Conservation (phyloP, 2,888 invertebrate species). For the Nipponacmea schrenckii region DNA sequence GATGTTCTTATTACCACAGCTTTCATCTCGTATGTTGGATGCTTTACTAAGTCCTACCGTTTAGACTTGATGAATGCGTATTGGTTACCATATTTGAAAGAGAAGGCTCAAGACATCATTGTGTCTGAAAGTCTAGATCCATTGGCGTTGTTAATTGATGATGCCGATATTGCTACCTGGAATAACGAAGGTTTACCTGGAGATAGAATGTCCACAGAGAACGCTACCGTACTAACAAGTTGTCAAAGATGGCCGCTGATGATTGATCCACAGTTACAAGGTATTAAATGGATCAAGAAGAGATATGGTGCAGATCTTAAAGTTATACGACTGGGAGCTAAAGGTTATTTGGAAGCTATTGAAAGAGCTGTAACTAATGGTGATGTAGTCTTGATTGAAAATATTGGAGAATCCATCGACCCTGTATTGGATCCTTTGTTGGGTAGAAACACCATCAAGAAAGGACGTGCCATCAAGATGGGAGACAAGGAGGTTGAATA, state of each 20-base stretch:
- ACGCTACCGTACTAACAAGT: conserved; percentile 92
- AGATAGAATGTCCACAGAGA: conserved; percentile 96
- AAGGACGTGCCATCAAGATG: conserved; percentile 92
- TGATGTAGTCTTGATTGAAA: conserved; percentile 89
- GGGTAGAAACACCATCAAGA: conserved; percentile 92
- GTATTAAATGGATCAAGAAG: conserved; percentile 94
- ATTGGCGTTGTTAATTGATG: conserved; percentile 86
- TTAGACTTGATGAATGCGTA: conserved; percentile 79
- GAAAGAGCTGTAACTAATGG: conserved; percentile 81
- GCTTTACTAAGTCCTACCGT: conserved; percentile 93
- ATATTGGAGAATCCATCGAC: conserved; percentile 91
- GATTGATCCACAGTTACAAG: conserved; percentile 94
- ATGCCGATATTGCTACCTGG: conserved; percentile 94
- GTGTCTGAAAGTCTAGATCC: conserved; percentile 91
- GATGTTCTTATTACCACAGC: conserved; percentile 93
- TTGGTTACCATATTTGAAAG: conserved; percentile 80
- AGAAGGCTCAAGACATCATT: conserved; percentile 82
- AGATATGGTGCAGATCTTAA: conserved; percentile 85
- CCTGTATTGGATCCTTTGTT: conserved; percentile 91
- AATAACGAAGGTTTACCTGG: conserved; percentile 95
- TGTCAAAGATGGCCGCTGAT: conserved; percentile 96
- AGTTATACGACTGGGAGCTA: conserved; percentile 85
- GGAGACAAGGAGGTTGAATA: conserved; percentile 97
- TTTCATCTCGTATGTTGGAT: conserved; percentile 96
- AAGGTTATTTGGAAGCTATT: conserved; percentile 89